phyloP scores from a whole-genome alignment of 2,888 invertebrate genomes.

The Cosmia trapezina region DNA sequence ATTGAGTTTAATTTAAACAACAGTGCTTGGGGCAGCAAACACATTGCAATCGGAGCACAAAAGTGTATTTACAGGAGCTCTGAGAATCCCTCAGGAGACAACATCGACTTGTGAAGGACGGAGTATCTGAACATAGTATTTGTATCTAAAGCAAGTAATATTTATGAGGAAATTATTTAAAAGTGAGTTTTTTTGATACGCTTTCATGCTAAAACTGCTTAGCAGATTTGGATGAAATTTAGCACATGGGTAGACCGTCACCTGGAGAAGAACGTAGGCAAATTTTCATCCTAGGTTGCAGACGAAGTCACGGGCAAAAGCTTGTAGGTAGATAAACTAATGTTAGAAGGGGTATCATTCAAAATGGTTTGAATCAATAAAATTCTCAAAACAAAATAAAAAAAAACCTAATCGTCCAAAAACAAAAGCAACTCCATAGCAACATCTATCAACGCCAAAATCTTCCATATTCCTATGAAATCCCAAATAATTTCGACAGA shows the following conservation, averaged over 20 bases:
- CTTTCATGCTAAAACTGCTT: background rate
- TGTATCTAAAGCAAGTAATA: background rate
- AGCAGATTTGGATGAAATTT: too few species aligned
- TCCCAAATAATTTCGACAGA: constrained; percentile 38
- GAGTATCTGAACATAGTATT: background rate
- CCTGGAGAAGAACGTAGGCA: too few species aligned
- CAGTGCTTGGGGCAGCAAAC: constrained; percentile 58
- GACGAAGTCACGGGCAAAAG: too few species aligned
- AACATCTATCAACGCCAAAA: constrained; percentile 19
- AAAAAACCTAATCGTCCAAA: background rate
- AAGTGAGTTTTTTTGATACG: too few species aligned
- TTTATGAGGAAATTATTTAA: background rate
- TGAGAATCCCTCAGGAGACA: constrained; percentile 21
- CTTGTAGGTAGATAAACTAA: too few species aligned
- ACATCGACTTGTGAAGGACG: constrained; percentile 1
- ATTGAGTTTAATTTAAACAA: constrained; percentile 67
- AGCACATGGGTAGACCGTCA: too few species aligned
- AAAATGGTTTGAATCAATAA: too few species aligned
- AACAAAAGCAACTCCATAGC: background rate
- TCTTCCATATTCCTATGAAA: constrained; percentile 21
- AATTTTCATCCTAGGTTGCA: too few species aligned
- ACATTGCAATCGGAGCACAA: constrained; percentile 60
- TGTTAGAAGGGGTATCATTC: background rate
- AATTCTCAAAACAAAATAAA: background rate
- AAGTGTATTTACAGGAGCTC: constrained; percentile 66